A percentile compares a stretch with the other conserved stretches of the same genome.
Conservation (phyloP, 2,888 invertebrate species). For the Chymomyza procnemis region DNA sequence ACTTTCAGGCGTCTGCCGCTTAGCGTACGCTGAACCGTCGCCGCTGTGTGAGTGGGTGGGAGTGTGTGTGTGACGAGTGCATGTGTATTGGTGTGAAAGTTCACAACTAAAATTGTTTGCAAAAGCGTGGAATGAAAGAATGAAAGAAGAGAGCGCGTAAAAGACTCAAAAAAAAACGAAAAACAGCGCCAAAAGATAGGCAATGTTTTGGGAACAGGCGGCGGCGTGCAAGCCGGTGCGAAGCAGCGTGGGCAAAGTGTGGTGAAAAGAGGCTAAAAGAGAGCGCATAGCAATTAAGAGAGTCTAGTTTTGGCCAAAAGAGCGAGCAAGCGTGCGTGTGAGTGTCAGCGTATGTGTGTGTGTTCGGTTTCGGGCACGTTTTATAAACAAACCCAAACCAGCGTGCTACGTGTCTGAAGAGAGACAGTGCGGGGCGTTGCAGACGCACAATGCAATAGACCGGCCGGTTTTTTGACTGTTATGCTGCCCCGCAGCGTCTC, state of each 20-base stretch:
- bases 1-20: slow-evolving; percentile 39
- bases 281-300: slow-evolving; percentile 5
- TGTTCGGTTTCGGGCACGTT: slow-evolving; percentile 66
- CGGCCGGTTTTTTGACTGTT: neutral
- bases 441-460: neutral
- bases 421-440: neutral
- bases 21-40: slow-evolving; percentile 9
- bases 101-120: neutral
- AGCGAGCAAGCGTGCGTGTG: slow-evolving; percentile 25
- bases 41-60: neutral
- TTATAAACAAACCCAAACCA: slow-evolving; percentile 66
- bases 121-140: slow-evolving; percentile 43
- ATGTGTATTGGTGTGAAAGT: neutral
- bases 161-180: slow-evolving; percentile 36
- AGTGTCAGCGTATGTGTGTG: slow-evolving; percentile 13
- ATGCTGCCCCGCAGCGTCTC: neutral
- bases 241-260: slow-evolving; percentile 48
- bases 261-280: slow-evolving; percentile 48
- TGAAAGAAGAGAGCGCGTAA: neutral
- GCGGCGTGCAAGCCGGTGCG: slow-evolving; percentile 54
- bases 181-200: slow-evolving; percentile 54
- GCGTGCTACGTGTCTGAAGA: slow-evolving; percentile 11
- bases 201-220: neutral
- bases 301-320: slow-evolving; percentile 5
- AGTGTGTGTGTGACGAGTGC: neutral